These are phyloP conservation scores for Mirza zaza DNA, from an alignment of 2,113 vertebrate species.

Conservation along the genomic window DNA sequence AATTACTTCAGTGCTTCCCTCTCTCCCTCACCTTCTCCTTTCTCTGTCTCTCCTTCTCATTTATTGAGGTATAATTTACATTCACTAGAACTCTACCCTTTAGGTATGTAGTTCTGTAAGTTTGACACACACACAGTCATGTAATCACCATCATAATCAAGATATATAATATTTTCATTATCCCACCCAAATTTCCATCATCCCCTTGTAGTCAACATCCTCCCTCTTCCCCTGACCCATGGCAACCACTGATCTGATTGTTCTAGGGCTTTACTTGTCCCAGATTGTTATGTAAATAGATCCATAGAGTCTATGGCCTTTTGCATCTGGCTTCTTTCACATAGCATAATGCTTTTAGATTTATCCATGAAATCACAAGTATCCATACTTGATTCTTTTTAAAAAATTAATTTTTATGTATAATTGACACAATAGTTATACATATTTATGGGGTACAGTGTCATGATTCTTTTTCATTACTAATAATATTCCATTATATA, in stretches of 20 bases:
- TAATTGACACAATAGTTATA: neutral
- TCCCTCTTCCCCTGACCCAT: neutral
- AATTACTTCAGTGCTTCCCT: neutral
- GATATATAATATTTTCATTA: neutral
- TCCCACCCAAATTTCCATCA: neutral
- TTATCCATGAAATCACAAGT: neutral
- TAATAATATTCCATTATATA: neutral
- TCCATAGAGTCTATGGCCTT: neutral
- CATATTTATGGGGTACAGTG: neutral
- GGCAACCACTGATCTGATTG: neutral
- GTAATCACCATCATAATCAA: neutral
- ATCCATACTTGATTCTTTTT: neutral
- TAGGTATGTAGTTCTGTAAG: neutral
- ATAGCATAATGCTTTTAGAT: neutral
- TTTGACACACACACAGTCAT: neutral
- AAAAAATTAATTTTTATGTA: neutral
- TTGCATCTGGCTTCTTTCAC: neutral
- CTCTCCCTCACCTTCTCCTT: fast-evolving
- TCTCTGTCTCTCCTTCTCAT: neutral
- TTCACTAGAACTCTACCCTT: neutral
- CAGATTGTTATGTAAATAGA: neutral
- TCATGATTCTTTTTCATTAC: neutral
- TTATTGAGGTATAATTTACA: neutral
- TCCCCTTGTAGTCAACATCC: neutral
- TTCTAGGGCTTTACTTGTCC: neutral